Percentiles rank a stretch among this genome's conserved stretches.
Evolutionary conservation across 2,113 vertebrate genomes (phyloP).

Genomic region (Monarcha castaneiventris): DNA sequence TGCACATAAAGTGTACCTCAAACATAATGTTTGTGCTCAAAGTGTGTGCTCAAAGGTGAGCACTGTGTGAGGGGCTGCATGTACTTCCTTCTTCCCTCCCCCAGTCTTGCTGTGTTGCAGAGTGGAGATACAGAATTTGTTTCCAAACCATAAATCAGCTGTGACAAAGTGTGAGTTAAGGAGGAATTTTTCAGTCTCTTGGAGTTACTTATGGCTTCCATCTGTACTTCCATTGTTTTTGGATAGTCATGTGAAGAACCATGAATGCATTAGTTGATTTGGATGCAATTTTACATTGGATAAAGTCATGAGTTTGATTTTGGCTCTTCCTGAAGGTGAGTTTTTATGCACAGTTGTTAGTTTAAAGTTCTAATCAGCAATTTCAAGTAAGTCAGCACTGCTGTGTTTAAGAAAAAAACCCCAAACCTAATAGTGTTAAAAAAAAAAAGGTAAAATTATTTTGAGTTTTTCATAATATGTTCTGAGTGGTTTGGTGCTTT

Average conservation of each 20-base stretch:
- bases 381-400: background rate
- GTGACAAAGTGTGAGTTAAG: background rate
- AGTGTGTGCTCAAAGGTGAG: background rate
- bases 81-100: background rate
- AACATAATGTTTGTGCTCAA: background rate
- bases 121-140: background rate
- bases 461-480: background rate
- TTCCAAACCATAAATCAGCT: background rate
- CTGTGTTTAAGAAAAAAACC: background rate
- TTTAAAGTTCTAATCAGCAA: background rate
- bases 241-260: background rate
- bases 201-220: constrained; percentile 33
- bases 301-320: background rate
- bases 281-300: background rate
- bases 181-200: background rate
- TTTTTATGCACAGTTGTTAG: background rate
- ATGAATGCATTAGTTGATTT: background rate
- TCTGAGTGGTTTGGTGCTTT: background rate
- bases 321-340: background rate
- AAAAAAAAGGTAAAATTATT: background rate
- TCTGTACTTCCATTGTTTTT: background rate
- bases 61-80: background rate
- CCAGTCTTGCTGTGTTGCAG: background rate
- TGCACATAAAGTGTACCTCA: background rate
- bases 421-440: background rate